Evolutionary conservation across 2,888 invertebrate species (phyloP).

Genomic region (Margaritifera margaritifera): DNA sequence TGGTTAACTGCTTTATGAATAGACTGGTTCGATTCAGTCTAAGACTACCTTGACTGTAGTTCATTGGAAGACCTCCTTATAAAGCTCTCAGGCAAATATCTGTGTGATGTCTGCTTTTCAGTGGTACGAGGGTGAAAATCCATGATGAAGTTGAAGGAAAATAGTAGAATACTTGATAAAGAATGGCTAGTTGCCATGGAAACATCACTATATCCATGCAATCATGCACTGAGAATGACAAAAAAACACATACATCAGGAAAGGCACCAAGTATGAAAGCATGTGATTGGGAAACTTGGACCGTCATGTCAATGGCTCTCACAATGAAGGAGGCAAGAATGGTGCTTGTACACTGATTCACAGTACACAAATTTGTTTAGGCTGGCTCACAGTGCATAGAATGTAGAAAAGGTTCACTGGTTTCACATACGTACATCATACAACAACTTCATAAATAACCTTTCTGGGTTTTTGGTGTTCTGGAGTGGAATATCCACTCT

Average conservation of each 20-base stretch:
- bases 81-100: no score
- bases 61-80: no score
- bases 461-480: slow-evolving; percentile 67
- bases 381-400: no score
- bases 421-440: slow-evolving; percentile 45
- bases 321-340: slow-evolving; percentile 42
- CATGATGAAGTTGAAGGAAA: no score
- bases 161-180: no score
- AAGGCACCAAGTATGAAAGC: slow-evolving; percentile 10
- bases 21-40: no score
- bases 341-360: slow-evolving; percentile 1
- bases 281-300: slow-evolving; percentile 5
- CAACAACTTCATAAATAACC: slow-evolving; percentile 71
- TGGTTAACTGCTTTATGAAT: no score
- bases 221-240: slow-evolving; percentile 24
- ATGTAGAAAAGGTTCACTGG: slow-evolving; percentile 4
- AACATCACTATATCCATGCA: slow-evolving; percentile 11
- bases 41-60: no score
- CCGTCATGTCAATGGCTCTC: slow-evolving; percentile 2
- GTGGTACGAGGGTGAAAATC: no score
- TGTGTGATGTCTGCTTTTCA: no score
- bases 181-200: slow-evolving; percentile 2
- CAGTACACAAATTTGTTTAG: no score
- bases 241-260: neutral
- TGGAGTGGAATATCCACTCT: slow-evolving; percentile 61